Evolutionary conservation across 2,888 invertebrate species (phyloP).

Genomic region (Morinoia aosen): DNA sequence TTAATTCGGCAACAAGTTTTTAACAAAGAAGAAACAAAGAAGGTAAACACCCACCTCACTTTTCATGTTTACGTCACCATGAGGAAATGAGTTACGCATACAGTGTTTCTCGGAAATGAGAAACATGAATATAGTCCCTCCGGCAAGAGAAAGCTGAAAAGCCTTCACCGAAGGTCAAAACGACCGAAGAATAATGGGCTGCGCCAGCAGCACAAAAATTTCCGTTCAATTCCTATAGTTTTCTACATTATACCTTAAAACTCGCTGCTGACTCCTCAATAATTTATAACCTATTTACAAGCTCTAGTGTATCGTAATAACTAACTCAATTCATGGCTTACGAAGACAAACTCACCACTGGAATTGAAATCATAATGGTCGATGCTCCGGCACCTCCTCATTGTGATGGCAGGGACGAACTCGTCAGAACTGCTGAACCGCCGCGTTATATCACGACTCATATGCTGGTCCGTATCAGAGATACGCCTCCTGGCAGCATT

Average conservation of each 20-base stretch:
- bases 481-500: neutral
- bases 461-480: neutral
- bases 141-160: too few species aligned
- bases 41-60: too few species aligned
- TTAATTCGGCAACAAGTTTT: too few species aligned
- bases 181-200: neutral
- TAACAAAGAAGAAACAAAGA: too few species aligned
- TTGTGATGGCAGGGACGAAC: neutral
- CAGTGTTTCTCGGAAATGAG: too few species aligned
- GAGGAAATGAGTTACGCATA: too few species aligned
- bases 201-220: neutral
- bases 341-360: neutral
- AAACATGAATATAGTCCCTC: too few species aligned
- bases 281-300: neutral
- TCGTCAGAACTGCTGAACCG: neutral
- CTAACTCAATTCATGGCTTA: neutral
- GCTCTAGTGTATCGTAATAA: neutral
- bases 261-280: neutral
- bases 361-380: slow-evolving; percentile 42
- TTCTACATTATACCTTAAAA: neutral
- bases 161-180: neutral
- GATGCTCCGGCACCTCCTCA: slow-evolving; percentile 26
- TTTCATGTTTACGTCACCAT: too few species aligned
- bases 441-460: neutral
- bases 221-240: neutral